Base-by-base conservation (phyloP, 2,888 invertebrate species). In the Dynastes grantii region DNA sequence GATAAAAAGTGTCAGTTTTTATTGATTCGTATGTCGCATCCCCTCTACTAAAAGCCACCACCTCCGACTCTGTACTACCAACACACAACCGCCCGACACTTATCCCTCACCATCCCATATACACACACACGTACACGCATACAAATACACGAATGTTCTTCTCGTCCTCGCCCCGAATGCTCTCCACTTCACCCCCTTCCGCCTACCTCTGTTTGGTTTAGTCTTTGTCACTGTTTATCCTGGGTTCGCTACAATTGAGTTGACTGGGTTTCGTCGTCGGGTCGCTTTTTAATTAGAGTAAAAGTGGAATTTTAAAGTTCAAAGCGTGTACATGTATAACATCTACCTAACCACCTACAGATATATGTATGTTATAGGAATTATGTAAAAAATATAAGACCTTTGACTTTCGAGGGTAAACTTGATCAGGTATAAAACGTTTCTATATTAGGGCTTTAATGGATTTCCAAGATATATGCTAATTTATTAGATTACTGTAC, bases 1-100 rank as follows among this genome's bases (percentile, higher is more conserved):
- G 79, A 76, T 76, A 84, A 87, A 84, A 87, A 86, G 86, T 87
- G 87, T 87, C 87, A 86, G 85, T 87, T 87, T 87, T 87, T 87
- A 87, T 87, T 86, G 87, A 87, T 87, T 87, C 85, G 85, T 82
- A 84, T 85, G 85, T 84, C 84, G 85, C 84, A 84, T 85, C 85
- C 86, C 85, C 84, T 83, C 84, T 83, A 80, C 73, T 63, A 77
- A 65, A 73, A 70, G 73, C 68, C 63, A 71, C 65, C 79, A 77
- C 61, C 71, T 63, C 61, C 76, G 40, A 65, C 73, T 63, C 71
- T 51, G 71, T 67, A 70, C 68, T 77, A 76, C 61, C 76, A 32
- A 71, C 79, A 78, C 75, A 77, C 76, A 77, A 77, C 76, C 55
- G 73, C 64, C 80, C 77, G 61, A 71, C 71, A 77, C 76, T 65